phyloP scores from a whole-genome alignment of 2,888 invertebrate species.

The Drosophila recens region DNA sequence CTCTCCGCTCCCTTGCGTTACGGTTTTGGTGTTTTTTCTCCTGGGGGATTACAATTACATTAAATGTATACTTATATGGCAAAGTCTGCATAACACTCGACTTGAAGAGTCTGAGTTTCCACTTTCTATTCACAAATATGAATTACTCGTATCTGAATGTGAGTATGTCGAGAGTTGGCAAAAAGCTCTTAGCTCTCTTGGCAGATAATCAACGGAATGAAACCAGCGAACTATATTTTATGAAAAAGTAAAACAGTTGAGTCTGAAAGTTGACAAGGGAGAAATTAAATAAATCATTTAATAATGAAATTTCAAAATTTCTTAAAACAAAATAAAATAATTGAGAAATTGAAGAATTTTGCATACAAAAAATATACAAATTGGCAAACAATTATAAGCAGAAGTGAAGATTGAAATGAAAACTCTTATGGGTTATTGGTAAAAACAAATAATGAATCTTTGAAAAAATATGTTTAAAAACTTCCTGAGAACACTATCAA shows the following conservation, averaged over 20 bases:
- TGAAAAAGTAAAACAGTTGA: neutral
- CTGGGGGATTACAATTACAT: conserved; percentile 60
- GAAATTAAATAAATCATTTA: neutral
- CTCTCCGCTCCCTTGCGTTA: neutral
- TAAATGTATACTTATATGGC: conserved; percentile 20
- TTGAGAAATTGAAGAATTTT: no score
- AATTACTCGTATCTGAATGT: conserved; percentile 18
- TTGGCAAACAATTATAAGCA: no score
- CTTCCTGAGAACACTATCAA: neutral
- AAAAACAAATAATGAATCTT: neutral
- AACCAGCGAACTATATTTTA: neutral
- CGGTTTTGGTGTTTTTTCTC: conserved; percentile 21
- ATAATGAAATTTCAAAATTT: no score
- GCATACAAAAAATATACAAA: no score
- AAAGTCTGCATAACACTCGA: conserved; percentile 15
- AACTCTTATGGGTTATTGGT: no score
- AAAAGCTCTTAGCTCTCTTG: neutral
- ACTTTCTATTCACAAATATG: conserved; percentile 24
- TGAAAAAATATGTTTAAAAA: neutral
- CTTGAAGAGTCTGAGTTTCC: conserved; percentile 19
- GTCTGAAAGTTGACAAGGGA: neutral
- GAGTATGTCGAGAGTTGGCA: conserved; percentile 34
- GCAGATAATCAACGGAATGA: conserved; percentile 4
- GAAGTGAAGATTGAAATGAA: no score
- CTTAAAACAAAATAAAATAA: no score